Percentiles rank a stretch among this genome's conserved stretches.
Conservation (phyloP, 2,797 vertebrate species). For the Arvicola amphibius region DNA sequence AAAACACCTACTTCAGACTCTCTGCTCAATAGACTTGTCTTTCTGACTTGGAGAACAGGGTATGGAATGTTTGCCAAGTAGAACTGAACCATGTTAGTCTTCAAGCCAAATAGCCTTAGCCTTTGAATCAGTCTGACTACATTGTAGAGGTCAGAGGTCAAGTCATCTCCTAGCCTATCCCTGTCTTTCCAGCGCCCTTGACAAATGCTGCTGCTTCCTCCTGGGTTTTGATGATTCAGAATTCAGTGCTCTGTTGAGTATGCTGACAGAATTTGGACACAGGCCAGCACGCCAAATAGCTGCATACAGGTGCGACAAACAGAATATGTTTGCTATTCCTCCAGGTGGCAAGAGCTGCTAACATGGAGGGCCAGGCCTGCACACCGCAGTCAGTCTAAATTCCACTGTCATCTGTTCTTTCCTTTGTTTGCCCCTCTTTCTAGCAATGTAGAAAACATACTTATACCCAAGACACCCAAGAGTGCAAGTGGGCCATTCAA, state of each 20-base stretch:
- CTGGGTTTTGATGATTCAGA: not conserved
- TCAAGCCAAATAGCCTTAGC: not conserved
- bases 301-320: not conserved
- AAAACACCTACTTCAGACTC: conserved; percentile 28
- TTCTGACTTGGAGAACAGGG: conserved; percentile 39
- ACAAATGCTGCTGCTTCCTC: not conserved
- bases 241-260: not conserved
- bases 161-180: not conserved
- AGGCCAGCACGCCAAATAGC: not conserved
- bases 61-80: not conserved
- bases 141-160: not conserved
- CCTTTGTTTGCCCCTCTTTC: not conserved
- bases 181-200: not conserved
- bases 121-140: not conserved
- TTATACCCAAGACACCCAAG: not conserved
- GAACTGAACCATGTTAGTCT: not conserved
- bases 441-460: not conserved
- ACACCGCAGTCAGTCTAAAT: not conserved
- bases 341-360: not conserved
- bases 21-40: not conserved
- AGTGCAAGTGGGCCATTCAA: not conserved
- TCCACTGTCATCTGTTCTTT: not conserved
- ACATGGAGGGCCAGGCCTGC: not conserved
- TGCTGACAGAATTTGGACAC: not conserved
- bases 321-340: not conserved